Percentiles rank a stretch among this genome's conserved stretches.
phyloP scores from a whole-genome alignment of 37 sponge, comb jelly and placozoan genomes.

The Haliclona indistincta region DNA sequence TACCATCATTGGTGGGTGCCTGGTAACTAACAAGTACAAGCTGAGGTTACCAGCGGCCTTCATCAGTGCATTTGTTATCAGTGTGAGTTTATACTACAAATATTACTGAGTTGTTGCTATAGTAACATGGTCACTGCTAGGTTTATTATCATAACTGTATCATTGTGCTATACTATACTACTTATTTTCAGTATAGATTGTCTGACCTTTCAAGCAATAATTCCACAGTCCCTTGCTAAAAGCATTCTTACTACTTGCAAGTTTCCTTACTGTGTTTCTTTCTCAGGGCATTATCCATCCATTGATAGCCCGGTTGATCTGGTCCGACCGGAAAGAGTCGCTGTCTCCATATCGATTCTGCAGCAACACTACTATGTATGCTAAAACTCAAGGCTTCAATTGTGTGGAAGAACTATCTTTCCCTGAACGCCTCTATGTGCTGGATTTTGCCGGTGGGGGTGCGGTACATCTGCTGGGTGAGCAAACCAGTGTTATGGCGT shows the following conservation, averaged over 20 bases:
- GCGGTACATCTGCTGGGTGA: constrained; percentile 88
- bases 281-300: constrained; percentile 77
- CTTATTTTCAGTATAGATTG: background rate
- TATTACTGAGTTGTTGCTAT: background rate
- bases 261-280: background rate
- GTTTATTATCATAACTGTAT: background rate
- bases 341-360: constrained; percentile 86
- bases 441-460: constrained; percentile 94
- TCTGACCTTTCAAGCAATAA: background rate
- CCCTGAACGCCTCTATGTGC: constrained; percentile 54
- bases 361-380: background rate
- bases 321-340: constrained; percentile 51
- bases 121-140: background rate
- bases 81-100: constrained; percentile 55
- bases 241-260: no score
- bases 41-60: constrained; percentile 77
- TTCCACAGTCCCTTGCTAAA: no score
- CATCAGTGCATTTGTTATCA: constrained; percentile 87
- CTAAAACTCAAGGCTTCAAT: background rate
- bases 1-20: constrained; percentile 84
- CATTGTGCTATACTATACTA: background rate
- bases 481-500: background rate
- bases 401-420: constrained; percentile 2
- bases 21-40: constrained; percentile 74
- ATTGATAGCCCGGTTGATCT: constrained; percentile 60